Conservation (phyloP, 64 coral and sea anemone genomes). For the Porites australiensis region DNA sequence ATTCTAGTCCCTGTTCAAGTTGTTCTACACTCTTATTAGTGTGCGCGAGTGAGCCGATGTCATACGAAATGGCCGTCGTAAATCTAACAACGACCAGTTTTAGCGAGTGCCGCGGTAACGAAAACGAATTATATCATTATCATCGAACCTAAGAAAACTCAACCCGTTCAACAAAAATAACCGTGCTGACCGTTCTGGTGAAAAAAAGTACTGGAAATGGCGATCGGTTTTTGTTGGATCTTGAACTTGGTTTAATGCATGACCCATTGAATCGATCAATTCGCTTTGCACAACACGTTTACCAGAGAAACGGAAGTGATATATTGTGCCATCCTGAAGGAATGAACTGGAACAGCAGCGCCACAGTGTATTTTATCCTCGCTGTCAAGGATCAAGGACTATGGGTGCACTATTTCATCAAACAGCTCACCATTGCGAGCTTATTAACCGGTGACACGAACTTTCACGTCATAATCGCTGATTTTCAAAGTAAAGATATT, state of each 20-base stretch:
- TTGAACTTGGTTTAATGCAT: background rate
- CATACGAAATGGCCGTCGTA: no score
- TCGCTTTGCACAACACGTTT: constrained; percentile 40
- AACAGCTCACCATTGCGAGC: background rate
- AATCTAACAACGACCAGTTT: no score
- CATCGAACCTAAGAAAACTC: no score
- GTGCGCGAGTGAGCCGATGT: no score
- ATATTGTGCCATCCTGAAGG: constrained; percentile 34
- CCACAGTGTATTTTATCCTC: constrained; percentile 12
- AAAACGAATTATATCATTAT: no score
- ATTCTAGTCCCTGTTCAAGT: no score
- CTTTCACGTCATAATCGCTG: background rate
- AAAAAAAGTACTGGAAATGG: constrained; percentile 2
- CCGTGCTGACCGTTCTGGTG: no score
- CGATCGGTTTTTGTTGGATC: constrained; percentile 41
- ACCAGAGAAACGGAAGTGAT: constrained; percentile 22
- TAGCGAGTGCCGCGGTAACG: no score
- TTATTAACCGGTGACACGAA: constrained; percentile 22
- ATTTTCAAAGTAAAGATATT: background rate
- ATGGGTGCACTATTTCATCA: constrained; percentile 42
- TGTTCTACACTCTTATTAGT: no score
- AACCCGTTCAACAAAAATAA: no score
- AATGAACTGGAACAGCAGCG: constrained; percentile 14
- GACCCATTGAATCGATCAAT: background rate
- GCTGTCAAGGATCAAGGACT: constrained; percentile 47